These are phyloP conservation scores for Sphaerophoria taeniata DNA, from an alignment of 2,888 invertebrate species.

Conservation along the genomic window DNA sequence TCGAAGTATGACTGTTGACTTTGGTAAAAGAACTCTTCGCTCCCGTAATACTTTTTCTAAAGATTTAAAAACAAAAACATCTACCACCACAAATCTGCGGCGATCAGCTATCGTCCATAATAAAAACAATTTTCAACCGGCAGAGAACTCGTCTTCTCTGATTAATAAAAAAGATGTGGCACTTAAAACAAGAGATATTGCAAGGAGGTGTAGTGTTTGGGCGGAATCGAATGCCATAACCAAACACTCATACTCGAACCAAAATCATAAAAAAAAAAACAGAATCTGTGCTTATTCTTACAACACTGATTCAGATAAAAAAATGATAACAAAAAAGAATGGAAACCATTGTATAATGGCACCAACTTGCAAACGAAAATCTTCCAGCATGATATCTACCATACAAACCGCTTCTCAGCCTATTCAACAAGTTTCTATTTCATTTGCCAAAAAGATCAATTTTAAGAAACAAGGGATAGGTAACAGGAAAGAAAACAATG, in stretches of 20 bases:
- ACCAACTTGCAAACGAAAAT: slow-evolving; percentile 7
- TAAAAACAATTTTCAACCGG: neutral
- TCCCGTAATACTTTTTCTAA: slow-evolving; percentile 79
- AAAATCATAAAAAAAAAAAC: slow-evolving; percentile 44
- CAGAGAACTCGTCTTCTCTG: slow-evolving; percentile 44
- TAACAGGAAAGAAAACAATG: slow-evolving; percentile 74
- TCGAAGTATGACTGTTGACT: slow-evolving; percentile 79
- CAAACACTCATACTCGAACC: slow-evolving; percentile 16
- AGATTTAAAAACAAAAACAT: slow-evolving; percentile 77
- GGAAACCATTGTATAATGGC: slow-evolving; percentile 4
- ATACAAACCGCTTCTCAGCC: slow-evolving; percentile 27
- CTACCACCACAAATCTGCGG: slow-evolving; percentile 42
- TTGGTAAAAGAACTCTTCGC: slow-evolving; percentile 80
- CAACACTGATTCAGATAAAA: slow-evolving; percentile 30
- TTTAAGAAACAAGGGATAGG: slow-evolving; percentile 77
- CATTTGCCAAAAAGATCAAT: slow-evolving; percentile 53
- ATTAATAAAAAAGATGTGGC: slow-evolving; percentile 57
- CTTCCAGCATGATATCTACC: neutral
- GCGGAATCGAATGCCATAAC: slow-evolving; percentile 23
- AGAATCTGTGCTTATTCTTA: slow-evolving; percentile 50
- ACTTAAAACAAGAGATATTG: slow-evolving; percentile 56
- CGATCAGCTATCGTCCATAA: slow-evolving; percentile 50
- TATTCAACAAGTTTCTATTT: slow-evolving; percentile 49
- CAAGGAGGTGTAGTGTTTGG: slow-evolving; percentile 33
- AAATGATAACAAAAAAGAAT: slow-evolving; percentile 5